Conservation (phyloP, 2,888 invertebrate species). For the Drosophila tanythrix region DNA sequence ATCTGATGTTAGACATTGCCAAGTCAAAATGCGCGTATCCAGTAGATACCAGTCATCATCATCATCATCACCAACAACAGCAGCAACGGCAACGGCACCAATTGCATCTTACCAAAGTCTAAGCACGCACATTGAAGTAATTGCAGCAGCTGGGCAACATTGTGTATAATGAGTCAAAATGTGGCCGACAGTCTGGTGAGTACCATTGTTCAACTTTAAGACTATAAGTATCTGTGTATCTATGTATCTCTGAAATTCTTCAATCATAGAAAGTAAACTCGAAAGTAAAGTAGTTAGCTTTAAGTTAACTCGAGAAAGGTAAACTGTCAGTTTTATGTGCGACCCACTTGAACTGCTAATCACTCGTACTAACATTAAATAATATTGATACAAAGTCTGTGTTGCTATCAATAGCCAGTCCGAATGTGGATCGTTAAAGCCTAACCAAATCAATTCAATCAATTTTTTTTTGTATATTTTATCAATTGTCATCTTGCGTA, state of each 20-base stretch:
- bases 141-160: conserved; percentile 66
- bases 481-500: not conserved
- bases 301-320: conserved; percentile 14
- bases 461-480: not conserved
- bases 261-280: conserved; percentile 57
- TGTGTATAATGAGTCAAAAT: conserved; percentile 84
- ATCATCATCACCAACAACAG: conserved; percentile 30
- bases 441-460: conserved; percentile 1
- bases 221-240: not conserved
- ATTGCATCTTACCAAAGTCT: conserved; percentile 71
- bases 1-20: conserved; percentile 48
- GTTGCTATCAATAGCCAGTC: conserved; percentile 33
- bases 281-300: conserved; percentile 66
- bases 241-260: conserved; percentile 10
- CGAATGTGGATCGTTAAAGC: not conserved
- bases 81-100: conserved; percentile 34
- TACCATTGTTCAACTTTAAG: conserved; percentile 24
- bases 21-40: conserved; percentile 73
- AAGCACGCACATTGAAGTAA: conserved; percentile 73
- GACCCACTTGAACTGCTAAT: conserved; percentile 48
- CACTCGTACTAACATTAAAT: conserved; percentile 21
- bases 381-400: conserved; percentile 27
- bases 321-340: conserved; percentile 4
- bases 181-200: conserved; percentile 85
- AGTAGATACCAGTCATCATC: conserved; percentile 67